These are phyloP conservation scores for Mionectes macconnelli DNA, from an alignment of 2,113 vertebrate species.

Conservation along the genomic window DNA sequence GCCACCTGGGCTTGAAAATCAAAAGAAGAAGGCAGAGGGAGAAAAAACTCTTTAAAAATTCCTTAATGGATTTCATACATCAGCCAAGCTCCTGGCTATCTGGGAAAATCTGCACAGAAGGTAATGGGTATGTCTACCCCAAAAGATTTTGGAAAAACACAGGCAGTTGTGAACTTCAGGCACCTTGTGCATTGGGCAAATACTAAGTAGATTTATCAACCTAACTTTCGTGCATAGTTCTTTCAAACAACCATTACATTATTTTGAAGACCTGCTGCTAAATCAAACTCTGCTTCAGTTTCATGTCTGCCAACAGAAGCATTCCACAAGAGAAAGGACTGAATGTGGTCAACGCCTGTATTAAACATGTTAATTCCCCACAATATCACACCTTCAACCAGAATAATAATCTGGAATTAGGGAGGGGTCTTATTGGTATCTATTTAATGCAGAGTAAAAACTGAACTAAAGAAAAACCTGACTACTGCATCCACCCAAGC, in stretches of 20 bases:
- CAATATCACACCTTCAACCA: not conserved
- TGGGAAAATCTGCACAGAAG: not conserved
- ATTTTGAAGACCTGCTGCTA: not conserved
- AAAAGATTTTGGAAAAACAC: not conserved
- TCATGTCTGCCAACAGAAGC: not conserved
- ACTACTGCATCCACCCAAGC: not conserved
- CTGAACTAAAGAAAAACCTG: not conserved
- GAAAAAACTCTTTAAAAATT: not conserved
- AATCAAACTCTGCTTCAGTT: not conserved
- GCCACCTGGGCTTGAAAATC: not conserved
- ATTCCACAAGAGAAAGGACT: not conserved
- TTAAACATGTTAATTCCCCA: not conserved
- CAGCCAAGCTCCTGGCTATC: not conserved
- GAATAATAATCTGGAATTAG: not conserved
- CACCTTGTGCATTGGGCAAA: not conserved
- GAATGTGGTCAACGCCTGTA: not conserved
- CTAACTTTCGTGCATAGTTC: not conserved
- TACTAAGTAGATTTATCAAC: not conserved
- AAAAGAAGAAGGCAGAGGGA: not conserved
- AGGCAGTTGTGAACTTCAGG: not conserved
- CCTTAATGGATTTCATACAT: not conserved
- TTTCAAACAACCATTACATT: not conserved
- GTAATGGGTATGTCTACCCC: fast-evolving
- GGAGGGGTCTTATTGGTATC: not conserved
- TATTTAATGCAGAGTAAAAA: not conserved